phyloP scores from a whole-genome alignment of 2,113 vertebrate species.

The Isurus oxyrinchus region DNA sequence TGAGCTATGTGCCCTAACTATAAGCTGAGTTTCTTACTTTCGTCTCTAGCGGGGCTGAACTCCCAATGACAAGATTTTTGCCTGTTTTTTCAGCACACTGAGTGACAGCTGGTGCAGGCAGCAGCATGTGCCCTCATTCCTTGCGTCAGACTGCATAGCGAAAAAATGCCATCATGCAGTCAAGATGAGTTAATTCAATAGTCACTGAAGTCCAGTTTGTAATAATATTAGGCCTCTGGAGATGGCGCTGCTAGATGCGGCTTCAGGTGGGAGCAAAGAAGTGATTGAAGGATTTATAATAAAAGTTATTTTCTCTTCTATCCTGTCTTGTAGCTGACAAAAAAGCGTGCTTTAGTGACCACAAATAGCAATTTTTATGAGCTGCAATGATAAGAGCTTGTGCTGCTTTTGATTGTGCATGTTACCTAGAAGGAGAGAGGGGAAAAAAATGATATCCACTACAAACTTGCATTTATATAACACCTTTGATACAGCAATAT shows the following conservation, averaged over 20 bases:
- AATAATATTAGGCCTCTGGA: conserved; percentile 60
- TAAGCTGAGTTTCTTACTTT: conserved; percentile 49
- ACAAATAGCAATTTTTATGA: conserved; percentile 1
- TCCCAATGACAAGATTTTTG: conserved; percentile 59
- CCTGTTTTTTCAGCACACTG: conserved; percentile 50
- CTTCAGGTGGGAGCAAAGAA: neutral
- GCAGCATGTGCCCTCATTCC: conserved; percentile 54
- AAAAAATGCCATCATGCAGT: conserved; percentile 60
- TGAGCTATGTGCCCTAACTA: conserved; percentile 40
- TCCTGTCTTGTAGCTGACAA: conserved; percentile 31
- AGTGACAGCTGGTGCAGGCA: conserved; percentile 56
- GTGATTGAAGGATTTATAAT: conserved; percentile 35
- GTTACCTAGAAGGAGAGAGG: neutral
- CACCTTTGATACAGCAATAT: neutral
- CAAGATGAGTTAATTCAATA: conserved; percentile 67
- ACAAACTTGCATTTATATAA: neutral
- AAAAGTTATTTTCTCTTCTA: conserved; percentile 29
- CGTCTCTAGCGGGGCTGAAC: conserved; percentile 55
- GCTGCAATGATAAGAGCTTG: neutral
- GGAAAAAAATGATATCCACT: neutral
- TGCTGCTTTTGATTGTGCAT: neutral
- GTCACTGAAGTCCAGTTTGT: conserved; percentile 48
- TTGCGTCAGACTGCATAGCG: conserved; percentile 44
- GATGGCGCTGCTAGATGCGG: conserved; percentile 56
- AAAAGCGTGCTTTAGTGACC: conserved; percentile 9